Evolutionary conservation across 2,888 invertebrate species (phyloP), one percentile per base, ranked within the genome.

Genomic region (Eristalis arbustorum): DNA sequence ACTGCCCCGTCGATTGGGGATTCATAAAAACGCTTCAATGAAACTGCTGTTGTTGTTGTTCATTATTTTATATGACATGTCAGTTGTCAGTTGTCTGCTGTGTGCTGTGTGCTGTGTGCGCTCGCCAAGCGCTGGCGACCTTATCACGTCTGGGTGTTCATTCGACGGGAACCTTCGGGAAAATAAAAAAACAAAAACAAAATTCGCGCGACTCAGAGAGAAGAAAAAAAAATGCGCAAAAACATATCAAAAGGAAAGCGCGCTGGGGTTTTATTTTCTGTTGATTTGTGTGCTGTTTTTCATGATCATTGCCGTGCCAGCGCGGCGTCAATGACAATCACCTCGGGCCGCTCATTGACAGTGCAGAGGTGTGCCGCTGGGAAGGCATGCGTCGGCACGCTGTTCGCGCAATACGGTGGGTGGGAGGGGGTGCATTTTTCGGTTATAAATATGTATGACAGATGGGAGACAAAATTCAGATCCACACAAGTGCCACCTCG

Each of bases 131-230:
- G 79, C 56, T 68, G 68, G 84, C 57, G 88, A 80, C 88, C 88
- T 88, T 88, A 88, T 88, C 88, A 88, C 88, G 88, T 88, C 76
- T 72, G 82, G 85, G 81, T 75, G 78, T 87, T 87, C 72, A 72
- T 67, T 56, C 67, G 74, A 67, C 72, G 75, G 83, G 87, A 63
- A 83, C 87, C 87, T 87, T 87, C 87, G 40, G 73, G 66, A 63
- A 71, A 49, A 42, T 25, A 81, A 78, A 72, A 71, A 68, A 64
- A 66, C 14, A 63, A 84, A 82, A 78, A 62, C 56, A 84, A 82
- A 78, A 62, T 75, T 87, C 79, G 87, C 87, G 83, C 78, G 28
- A 25, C 71, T 62, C 57, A 40, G 56, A 62, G 75, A 69, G 6
- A 14, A 67, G 49, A 63, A 49, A 18, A 61, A 42, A 34, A 49